Evolutionary conservation across 2,888 invertebrate genomes (phyloP).

Genomic region (Graphium colonna): DNA sequence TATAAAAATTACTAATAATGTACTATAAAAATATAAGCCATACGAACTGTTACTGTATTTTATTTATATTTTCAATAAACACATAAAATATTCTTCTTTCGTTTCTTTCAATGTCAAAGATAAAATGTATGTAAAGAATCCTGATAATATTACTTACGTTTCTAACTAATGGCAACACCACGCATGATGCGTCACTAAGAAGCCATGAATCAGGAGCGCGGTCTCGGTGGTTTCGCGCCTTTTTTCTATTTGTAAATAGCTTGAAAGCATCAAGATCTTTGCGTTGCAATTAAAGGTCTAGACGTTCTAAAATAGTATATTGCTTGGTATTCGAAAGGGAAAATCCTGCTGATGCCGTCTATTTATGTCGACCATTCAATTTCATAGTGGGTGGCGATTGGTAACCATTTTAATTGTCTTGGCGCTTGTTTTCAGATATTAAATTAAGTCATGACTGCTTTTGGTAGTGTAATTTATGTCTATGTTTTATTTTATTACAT

Average conservation of each 20-base stretch:
- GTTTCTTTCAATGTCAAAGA: no score
- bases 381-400: not conserved
- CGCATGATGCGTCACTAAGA: constrained; percentile 30
- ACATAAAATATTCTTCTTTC: no score
- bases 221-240: constrained; percentile 27
- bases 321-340: constrained; percentile 12
- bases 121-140: not conserved
- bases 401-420: not conserved
- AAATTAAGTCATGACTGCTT: not conserved
- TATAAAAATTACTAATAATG: no score
- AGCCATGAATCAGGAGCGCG: constrained; percentile 28
- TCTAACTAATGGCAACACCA: constrained; percentile 19
- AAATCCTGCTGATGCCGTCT: not conserved
- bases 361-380: no score
- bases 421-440: not conserved
- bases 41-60: no score
- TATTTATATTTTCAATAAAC: no score
- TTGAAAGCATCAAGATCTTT: constrained; percentile 14
- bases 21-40: no score
- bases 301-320: constrained; percentile 22
- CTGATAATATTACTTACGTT: not conserved
- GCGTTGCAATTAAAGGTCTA: constrained; percentile 19
- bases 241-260: constrained; percentile 27
- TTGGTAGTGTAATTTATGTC: not conserved
- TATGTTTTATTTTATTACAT: not conserved